phyloP scores from a whole-genome alignment of 2,888 invertebrate genomes.

The Sylvicola cinctus region DNA sequence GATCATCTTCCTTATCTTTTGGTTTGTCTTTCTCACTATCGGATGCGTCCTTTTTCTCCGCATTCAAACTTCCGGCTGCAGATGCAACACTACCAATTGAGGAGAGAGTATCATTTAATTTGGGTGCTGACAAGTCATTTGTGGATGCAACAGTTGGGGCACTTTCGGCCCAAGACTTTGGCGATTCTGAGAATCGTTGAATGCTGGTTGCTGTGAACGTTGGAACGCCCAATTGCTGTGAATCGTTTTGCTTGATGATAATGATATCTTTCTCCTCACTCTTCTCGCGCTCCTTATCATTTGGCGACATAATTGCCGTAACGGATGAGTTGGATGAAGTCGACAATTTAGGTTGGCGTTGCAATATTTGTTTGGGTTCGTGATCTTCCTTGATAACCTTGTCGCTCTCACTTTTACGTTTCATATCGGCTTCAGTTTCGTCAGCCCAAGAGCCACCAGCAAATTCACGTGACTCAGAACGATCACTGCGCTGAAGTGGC shows the following conservation, averaged over 20 bases:
- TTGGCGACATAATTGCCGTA: conserved; percentile 8
- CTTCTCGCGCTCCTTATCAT: conserved; percentile 7
- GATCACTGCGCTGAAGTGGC: conserved; percentile 7
- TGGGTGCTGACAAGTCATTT: conserved; percentile 1
- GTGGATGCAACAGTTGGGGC: conserved; percentile 3
- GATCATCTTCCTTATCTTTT: conserved; percentile 4
- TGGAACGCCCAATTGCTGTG: neutral
- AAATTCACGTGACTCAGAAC: conserved; percentile 9
- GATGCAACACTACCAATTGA: conserved; percentile 8
- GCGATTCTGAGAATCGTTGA: neutral
- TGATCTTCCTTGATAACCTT: conserved; percentile 11
- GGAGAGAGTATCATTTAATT: neutral
- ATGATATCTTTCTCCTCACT: conserved; percentile 1
- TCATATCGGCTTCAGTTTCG: conserved; percentile 19
- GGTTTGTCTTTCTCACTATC: neutral
- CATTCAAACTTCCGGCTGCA: conserved; percentile 16
- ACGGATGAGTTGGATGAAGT: neutral
- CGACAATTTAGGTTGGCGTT: conserved; percentile 15
- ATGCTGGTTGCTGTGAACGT: neutral
- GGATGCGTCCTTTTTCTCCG: conserved; percentile 18
- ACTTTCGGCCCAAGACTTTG: conserved; percentile 6
- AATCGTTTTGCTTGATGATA: neutral
- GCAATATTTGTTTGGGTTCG: conserved; percentile 24
- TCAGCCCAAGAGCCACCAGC: conserved; percentile 27
- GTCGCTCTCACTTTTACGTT: conserved; percentile 6